Evolutionary conservation across 2,113 vertebrate genomes (phyloP), one percentile per base, ranked within the genome.

Genomic region (Seriola dumerili): DNA sequence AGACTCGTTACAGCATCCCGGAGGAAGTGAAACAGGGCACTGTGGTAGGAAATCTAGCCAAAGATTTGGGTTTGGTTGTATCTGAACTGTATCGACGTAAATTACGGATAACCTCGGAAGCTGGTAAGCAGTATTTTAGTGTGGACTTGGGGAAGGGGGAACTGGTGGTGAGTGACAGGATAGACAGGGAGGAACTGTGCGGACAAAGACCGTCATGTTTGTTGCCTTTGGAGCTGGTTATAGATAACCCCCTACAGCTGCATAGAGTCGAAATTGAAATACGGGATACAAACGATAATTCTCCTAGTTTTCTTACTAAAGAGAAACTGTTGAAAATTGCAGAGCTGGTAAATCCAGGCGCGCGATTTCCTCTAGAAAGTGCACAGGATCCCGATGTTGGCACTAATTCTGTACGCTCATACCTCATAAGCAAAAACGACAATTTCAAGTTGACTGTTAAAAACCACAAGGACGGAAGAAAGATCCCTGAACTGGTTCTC

Each of bases 51-150:
- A 95, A 96, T 84, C 74, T 96, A 19, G 94, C 96, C 9, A 96
- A 96, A 86, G 97, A 97, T 92, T 76, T 99, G 89, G 95, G 96
- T 64, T 95, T 98, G 50, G 92, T 94, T 86, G 89, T 95, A 36
- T 90, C 94, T 64, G 97, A 98, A 38, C 91, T 98, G 67, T 93
- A 95, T 19, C 23, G 88, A 81, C 95, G 96, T 80, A 97, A 97
- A 17, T 90, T 97, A 42, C 95, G 96, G n/a, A 94, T 97, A 72
- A 93, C 96, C 23, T 96, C 96, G 0, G 96, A 97, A 65, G 93
- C 94, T 80, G 93, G 95, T 92, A 95, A 95, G 68, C 95, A 96
- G 44, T 96, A 96, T 95, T 96, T 99, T 77, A 86, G 40, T 44
- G 74, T 96, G 5, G 94, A 95, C 88, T 58, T 91, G 46, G 80